A percentile compares a stretch with the other conserved stretches of the same genome.
Conservation (phyloP, 2,888 invertebrate genomes). For the Piscicola geometra region DNA sequence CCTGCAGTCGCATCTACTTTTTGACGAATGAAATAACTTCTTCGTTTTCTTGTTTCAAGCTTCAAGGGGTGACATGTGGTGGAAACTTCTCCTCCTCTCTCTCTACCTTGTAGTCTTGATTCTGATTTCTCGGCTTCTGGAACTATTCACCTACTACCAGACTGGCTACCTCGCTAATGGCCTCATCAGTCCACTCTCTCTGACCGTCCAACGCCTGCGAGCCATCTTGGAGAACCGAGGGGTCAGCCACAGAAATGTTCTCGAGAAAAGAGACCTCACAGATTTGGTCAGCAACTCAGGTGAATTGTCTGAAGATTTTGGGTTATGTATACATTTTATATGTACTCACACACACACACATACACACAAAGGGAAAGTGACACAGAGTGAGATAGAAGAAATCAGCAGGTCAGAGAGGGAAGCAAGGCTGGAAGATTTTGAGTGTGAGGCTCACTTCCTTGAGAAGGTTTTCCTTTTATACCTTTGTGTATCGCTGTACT, state of each 20-base stretch:
- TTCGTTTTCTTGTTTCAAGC: background rate
- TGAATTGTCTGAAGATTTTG: no score
- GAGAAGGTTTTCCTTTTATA: constrained; percentile 51
- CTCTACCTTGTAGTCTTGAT: constrained; percentile 54
- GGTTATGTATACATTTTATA: no score
- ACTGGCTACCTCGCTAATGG: constrained; percentile 50
- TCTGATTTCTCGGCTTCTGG: constrained; percentile 54
- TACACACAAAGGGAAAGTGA: constrained; percentile 49
- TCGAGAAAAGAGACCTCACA: constrained; percentile 56
- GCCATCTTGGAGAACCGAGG: constrained; percentile 56
- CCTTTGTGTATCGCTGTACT: no score
- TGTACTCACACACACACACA: no score
- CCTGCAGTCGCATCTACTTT: background rate
- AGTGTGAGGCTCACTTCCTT: constrained; percentile 55
- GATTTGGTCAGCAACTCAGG: constrained; percentile 55
- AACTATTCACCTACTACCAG: constrained; percentile 54
- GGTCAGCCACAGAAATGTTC: constrained; percentile 54
- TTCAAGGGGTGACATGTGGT: constrained; percentile 48
- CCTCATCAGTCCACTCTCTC: constrained; percentile 55
- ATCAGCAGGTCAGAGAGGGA: constrained; percentile 52
- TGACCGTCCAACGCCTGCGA: constrained; percentile 56
- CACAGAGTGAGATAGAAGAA: constrained; percentile 50
- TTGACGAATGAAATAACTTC: background rate
- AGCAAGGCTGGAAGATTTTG: constrained; percentile 51
- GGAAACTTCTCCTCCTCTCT: constrained; percentile 53